phyloP scores from a whole-genome alignment of 2,888 invertebrate genomes.

The Quadroppia sp. region DNA sequence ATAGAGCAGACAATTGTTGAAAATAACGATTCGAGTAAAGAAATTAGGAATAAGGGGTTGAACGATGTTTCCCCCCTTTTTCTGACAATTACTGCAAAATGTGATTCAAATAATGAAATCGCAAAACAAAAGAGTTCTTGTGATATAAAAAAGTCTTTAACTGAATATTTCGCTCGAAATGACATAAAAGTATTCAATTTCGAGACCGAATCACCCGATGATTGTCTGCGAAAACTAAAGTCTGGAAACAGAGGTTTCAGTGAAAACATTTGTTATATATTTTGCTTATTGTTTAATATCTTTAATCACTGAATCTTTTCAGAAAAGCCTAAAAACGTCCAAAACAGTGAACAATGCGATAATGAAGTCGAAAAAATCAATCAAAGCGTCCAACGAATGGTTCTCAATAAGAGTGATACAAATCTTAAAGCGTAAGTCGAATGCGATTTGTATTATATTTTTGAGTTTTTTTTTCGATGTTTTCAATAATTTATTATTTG shows the following conservation, averaged over 20 bases:
- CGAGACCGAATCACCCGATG: constrained; percentile 62
- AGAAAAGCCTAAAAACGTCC: neutral
- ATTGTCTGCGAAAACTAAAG: constrained; percentile 49
- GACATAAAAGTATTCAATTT: constrained; percentile 58
- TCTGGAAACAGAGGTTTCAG: constrained; percentile 10
- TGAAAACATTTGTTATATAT: neutral
- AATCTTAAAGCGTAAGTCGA: constrained; percentile 11
- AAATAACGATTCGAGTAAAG: neutral
- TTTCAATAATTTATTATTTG: neutral
- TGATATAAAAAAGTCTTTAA: constrained; percentile 18
- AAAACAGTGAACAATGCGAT: constrained; percentile 20
- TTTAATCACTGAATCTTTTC: neutral
- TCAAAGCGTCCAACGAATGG: neutral
- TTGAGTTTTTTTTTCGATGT: neutral
- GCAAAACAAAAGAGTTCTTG: neutral
- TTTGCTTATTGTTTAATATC: neutral
- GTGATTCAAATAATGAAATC: neutral
- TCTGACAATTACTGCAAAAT: constrained; percentile 24
- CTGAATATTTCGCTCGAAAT: constrained; percentile 42
- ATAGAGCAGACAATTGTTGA: neutral
- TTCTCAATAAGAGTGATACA: neutral
- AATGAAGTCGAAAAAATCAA: constrained; percentile 25
- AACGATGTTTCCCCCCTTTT: constrained; percentile 23
- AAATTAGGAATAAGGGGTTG: neutral
- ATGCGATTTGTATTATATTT: neutral